Evolutionary conservation across 1,140 invertebrate genomes (phyloP), one percentile per base, ranked within the genome.

Genomic region (Whitmania pigra): DNA sequence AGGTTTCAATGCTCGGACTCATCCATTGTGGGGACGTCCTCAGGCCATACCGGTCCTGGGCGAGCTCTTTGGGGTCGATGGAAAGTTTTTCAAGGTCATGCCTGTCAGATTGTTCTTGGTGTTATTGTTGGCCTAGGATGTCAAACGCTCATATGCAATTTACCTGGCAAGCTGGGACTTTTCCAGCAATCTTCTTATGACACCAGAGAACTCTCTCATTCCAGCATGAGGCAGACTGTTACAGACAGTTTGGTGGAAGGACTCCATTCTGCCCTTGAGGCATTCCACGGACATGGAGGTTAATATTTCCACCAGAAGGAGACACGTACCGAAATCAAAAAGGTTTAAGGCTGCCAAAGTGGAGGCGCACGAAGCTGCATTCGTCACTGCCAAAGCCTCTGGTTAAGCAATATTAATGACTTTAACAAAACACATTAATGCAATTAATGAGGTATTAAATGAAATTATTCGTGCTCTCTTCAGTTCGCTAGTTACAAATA

Each of bases 21-120:
- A 74, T 55, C 71, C 66, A 74, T 66, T 74, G 73, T 11, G 73
- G 63, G 17, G 71, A 71, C 3, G 71, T 55, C 18, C 73, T 69
- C 20, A 74, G 29, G 5, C 25, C 25, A 66, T 72, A 74, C 11
- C 73, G 63, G 36, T 68, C 67, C 36, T 68, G 67, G 15, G 27
- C 40, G 11, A 68, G 67, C 13, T 25, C 29, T 15, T 63, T 31
- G 6, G 60, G 60, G 20, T 63, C 13, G 60, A 49, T 3, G 43
- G 43, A 49, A 17, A 49, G 43, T 49, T 49, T 49, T 13, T 49
- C 43, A 11, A 49, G 43, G 43, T 49, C 43, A 49, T 49, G 43
- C 43, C 43, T 49, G 43, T 49, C 22, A 72, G 63, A n/a, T 20
- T 27, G n/a, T 22, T 53, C 7, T 36, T 49, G n/a, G 18, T 40